These are phyloP conservation scores for Epizoanthus rinbou DNA, from an alignment of 92 coral and sea anemone genomes.

Conservation along the genomic window DNA sequence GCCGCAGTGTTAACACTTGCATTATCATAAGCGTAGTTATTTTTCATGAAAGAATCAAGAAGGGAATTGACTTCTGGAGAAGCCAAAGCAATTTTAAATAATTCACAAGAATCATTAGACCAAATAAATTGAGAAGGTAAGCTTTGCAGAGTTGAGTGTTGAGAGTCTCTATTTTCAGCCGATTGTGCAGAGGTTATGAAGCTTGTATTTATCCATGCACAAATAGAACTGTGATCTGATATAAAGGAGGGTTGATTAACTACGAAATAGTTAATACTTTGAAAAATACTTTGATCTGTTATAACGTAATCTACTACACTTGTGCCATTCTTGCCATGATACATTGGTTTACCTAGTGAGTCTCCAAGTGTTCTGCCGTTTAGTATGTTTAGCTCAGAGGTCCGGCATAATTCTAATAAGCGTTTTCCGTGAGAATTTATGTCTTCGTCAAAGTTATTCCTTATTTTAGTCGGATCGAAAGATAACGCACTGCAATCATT, in stretches of 20 bases:
- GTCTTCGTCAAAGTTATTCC: slow-evolving; percentile 50
- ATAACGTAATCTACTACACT: slow-evolving; percentile 46
- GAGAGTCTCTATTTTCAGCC: neutral
- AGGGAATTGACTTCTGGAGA: slow-evolving; percentile 32
- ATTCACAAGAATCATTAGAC: slow-evolving; percentile 35
- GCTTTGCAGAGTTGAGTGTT: neutral
- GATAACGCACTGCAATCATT: slow-evolving; percentile 16
- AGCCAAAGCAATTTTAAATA: slow-evolving; percentile 24
- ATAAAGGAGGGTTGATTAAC: slow-evolving; percentile 44
- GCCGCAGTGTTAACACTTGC: slow-evolving; percentile 28
- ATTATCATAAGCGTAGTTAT: slow-evolving; percentile 7
- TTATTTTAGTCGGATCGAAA: slow-evolving; percentile 17
- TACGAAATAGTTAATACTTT: slow-evolving; percentile 26
- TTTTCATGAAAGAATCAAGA: slow-evolving; percentile 24
- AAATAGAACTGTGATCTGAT: slow-evolving; percentile 41
- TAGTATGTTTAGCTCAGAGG: slow-evolving; percentile 49
- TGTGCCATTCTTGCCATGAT: slow-evolving; percentile 47
- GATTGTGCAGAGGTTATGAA: neutral
- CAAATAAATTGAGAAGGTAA: slow-evolving; percentile 47
- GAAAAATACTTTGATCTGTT: slow-evolving; percentile 23
- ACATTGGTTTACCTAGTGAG: slow-evolving; percentile 48
- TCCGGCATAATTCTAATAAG: slow-evolving; percentile 48
- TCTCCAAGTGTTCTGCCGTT: slow-evolving; percentile 62
- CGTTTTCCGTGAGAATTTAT: slow-evolving; percentile 58
- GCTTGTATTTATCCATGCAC: slow-evolving; percentile 37